Percentiles rank a stretch among this genome's conserved stretches.
Conservation (phyloP, 2,888 invertebrate species). For the Acrocyrtus sp. region DNA sequence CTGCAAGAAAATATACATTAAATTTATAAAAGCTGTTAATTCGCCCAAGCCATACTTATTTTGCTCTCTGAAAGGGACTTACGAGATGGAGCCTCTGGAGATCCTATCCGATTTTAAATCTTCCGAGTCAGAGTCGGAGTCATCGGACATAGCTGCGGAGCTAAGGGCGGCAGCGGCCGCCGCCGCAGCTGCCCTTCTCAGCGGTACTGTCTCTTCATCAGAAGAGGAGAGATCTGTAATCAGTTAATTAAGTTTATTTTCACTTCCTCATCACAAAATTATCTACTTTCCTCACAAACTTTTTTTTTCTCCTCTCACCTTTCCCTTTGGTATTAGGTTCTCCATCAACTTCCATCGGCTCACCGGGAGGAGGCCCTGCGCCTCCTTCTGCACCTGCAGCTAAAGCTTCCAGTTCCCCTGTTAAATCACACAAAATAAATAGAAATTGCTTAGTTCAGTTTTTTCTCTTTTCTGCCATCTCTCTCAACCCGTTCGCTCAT, state of each 20-base stretch:
- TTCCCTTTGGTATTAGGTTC: slow-evolving; percentile 43
- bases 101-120: slow-evolving; percentile 66
- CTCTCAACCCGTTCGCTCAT: neutral
- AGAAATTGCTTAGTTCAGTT: neutral
- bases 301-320: no score
- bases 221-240: slow-evolving; percentile 64
- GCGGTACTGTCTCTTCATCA: slow-evolving; percentile 75
- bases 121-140: slow-evolving; percentile 75
- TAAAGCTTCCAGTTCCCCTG: slow-evolving; percentile 63
- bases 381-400: slow-evolving; percentile 50
- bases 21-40: slow-evolving; percentile 9
- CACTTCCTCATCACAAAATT: neutral
- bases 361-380: slow-evolving; percentile 29
- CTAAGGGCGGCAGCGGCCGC: slow-evolving; percentile 71
- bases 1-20: slow-evolving; percentile 15
- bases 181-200: slow-evolving; percentile 65
- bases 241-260: neutral
- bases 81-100: slow-evolving; percentile 48
- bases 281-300: no score
- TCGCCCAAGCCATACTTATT: neutral
- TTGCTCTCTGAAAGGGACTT: slow-evolving; percentile 4
- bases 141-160: slow-evolving; percentile 78
- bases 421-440: slow-evolving; percentile 33
- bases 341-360: slow-evolving; percentile 42
- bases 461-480: neutral